Base-by-base conservation (phyloP, 37 sponge, comb jelly and placozoan species). In the Beroe ovata region DNA sequence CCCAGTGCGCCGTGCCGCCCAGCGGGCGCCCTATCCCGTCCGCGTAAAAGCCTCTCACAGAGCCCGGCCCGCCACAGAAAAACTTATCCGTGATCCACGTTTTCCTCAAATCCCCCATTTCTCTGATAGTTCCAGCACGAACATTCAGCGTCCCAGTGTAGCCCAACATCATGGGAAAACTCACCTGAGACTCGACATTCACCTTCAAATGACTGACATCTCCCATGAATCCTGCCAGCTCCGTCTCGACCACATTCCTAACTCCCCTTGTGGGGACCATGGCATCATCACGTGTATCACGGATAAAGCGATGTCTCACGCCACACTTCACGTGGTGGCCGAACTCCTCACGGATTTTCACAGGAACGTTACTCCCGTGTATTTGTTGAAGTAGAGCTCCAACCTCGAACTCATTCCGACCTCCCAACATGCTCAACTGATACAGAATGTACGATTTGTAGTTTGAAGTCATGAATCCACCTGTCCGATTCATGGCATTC, bases 261-360 rank as follows among this genome's bases (percentile, higher is more conserved):
- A 25, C 18, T n/a, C 84, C 84, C 54, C 54, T 26, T 3, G 84
- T 77, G 1, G 84, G 47, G 16, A 77, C 54, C 1, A 77, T 21
- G 25, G 22, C 11, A 29, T 77, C 84, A 29, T 77, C 84, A 14
- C 84, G 42, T 23, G 54, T n/a, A 19, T 77, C 84, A 2, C 84
- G 42, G 36, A 42, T 54, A 3, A n/a, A 77, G 22, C 38, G 26
- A 29, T 42, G 54, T 3, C 84, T n/a, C 47, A 77, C 11, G 0
- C 38, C 84, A 35, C 84, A 77, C 54, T 77, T 77, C 47, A 77
- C 38, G 41, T 77, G 84, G 25, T 77, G 84, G 0, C 84, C 84
- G 47, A 42, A 77, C 47, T 77, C 84, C 38, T 77, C 84, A 21
- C 84, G 26, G n/a, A 77, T 23, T 35, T 77, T 77, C 84, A 77